Evolutionary conservation across 2,113 vertebrate genomes (phyloP), one percentile per base, ranked within the genome.

Genomic region (Dryoscopus gambensis): DNA sequence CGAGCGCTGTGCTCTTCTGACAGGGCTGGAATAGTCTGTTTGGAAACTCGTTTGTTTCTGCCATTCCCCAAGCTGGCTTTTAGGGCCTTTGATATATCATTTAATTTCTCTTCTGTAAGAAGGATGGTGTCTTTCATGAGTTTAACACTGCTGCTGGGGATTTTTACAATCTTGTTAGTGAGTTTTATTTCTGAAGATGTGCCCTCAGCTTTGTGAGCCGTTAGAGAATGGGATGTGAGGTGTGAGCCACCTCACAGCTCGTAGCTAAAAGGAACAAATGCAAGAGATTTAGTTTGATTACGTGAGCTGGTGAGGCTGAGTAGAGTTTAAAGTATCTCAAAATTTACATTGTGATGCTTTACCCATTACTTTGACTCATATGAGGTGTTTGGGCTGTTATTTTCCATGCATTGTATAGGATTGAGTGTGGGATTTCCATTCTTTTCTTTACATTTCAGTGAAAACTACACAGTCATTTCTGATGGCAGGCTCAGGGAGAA

Each of bases 101-200:
- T 92, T 95, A 20, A 92, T 89, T 90, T 87, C 62, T 44, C 28
- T 71, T 64, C 77, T 68, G 22, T 30, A 60, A 68, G 49, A 92
- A 52, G 40, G 63, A 87, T 50, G 68, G 71, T 39, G 62, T 46
- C 93, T 94, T 91, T 86, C 71, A 35, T 0, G 0, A 70, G 31
- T 84, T 77, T 78, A 73, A 57, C 57, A 5, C 35, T 49, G 76
- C 88, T 95, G 74, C 73, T 80, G 49, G 50, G 84, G 68, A 70
- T 71, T 91, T 96, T 88, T 96, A 91, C 57, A 73, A 17, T 52
- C 79, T 78, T 63, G 75, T 96, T 95, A 92, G 87, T 30, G 64
- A 65, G 79, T 78, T 95, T 91, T 96, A 90, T 95, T 87, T 96
- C 80, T 87, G 20, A 84, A 78, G 78, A 83, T 80, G 42, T 62